Base-by-base conservation (phyloP, 1,140 invertebrate genomes). In the Goniozus legneri region DNA sequence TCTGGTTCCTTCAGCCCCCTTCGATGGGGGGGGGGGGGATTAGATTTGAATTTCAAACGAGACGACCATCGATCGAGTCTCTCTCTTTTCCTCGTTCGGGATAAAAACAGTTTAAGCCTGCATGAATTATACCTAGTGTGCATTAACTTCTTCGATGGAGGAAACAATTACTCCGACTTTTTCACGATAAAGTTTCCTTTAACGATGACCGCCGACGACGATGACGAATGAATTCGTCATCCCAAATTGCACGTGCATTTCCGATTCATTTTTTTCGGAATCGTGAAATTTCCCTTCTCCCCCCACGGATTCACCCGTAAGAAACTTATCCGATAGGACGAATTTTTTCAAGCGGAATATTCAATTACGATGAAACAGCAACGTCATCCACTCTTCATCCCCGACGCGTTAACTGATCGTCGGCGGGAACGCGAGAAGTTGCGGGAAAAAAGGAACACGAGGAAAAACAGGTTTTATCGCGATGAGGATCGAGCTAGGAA, bases 31-130 rank as follows among this genome's bases (percentile, higher is more conserved):
- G n/a, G n/a, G n/a, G n/a, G n/a, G n/a, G n/a, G n/a, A n/a, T 46
- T 44, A 53, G 53, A 65, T 65, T 64, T 64, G 57, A 65, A 64
- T 67, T 65, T 54, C 38, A 67, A 62, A 62, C 47, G 50, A 52
- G 43, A 31, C 42, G 34, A n/a, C n/a, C 49, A 54, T 54, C 49
- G 47, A 44, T 45, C 44, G 54, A 62, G 50, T 59, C 60, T 64
- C n/a, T n/a, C n/a, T n/a, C n/a, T n/a, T n/a, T n/a, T n/a, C n/a
- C n/a, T 42, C 47, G 50, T 48, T 33, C 14, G 50, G 54, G 56
- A 62, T 59, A 64, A 62, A 66, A 64, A 66, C 51, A 58, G 52
- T 54, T 59, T 54, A 60, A 62, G 37, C 54, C 54, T 56, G 60
- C 58, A 66, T 66, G 51, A 64, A 64, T 66, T 66, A 66, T 62